phyloP scores from a whole-genome alignment of 1,140 invertebrate species.

The Cyclargus thomasi region DNA sequence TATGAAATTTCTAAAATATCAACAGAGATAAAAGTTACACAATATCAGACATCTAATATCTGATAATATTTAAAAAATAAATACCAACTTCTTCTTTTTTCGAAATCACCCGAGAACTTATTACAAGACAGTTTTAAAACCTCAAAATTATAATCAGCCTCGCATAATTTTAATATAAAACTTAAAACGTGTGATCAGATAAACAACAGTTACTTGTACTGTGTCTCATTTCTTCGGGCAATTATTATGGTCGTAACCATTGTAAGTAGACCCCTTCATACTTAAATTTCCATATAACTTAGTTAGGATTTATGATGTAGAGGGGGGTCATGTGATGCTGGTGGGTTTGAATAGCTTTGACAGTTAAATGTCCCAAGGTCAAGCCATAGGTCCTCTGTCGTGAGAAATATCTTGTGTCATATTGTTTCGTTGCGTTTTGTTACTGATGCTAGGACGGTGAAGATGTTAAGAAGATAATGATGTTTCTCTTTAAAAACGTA shows the following conservation, averaged over 20 bases:
- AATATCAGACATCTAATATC: no score
- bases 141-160: not conserved
- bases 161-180: not conserved
- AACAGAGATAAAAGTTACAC: no score
- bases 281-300: not conserved
- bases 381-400: slow-evolving; percentile 53
- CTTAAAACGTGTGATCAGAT: not conserved
- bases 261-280: not conserved
- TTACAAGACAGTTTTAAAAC: not conserved
- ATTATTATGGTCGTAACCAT: not conserved
- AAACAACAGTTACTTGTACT: not conserved
- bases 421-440: slow-evolving; percentile 15
- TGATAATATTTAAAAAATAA: no score
- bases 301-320: not conserved
- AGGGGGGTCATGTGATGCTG: slow-evolving; percentile 35
- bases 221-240: not conserved
- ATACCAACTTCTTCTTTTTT: no score
- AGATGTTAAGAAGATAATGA: no score
- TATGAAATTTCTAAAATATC: no score
- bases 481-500: no score
- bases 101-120: not conserved
- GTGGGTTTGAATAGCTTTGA: slow-evolving; percentile 47
- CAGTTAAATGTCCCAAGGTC: slow-evolving; percentile 60
- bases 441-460: not conserved
- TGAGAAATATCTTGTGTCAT: slow-evolving; percentile 43